Percentiles rank a stretch among this genome's conserved stretches.
Conservation (phyloP, 2,113 vertebrate species). For the Canis aureus region DNA sequence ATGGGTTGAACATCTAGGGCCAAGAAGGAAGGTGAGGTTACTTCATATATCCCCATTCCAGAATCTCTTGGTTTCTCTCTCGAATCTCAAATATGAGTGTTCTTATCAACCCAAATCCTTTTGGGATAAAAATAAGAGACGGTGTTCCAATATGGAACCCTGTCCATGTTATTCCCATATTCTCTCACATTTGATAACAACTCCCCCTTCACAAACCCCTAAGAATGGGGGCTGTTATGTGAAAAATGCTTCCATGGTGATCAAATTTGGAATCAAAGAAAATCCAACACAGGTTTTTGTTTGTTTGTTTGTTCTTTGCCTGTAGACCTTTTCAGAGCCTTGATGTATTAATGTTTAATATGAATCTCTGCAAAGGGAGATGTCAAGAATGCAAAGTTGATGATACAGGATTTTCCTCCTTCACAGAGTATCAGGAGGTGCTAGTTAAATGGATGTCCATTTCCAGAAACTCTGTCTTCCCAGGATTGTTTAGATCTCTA, state of each 20-base stretch:
- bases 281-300: not conserved
- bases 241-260: not conserved
- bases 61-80: not conserved
- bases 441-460: not conserved
- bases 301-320: not conserved
- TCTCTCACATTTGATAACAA: not conserved
- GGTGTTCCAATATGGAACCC: not conserved
- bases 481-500: not conserved
- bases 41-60: not conserved
- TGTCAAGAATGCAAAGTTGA: not conserved
- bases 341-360: not conserved
- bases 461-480: not conserved
- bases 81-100: not conserved
- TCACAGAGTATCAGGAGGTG: not conserved
- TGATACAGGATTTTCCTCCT: not conserved
- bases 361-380: not conserved
- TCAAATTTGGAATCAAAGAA: not conserved
- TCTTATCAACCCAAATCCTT: not conserved
- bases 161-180: not conserved
- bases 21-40: not conserved
- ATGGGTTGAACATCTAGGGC: not conserved
- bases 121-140: not conserved
- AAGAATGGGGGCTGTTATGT: not conserved
- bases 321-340: not conserved
- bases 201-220: not conserved